These are phyloP conservation scores for Amphilophus citrinellus DNA, from an alignment of 2,113 vertebrate genomes.

Conservation along the genomic window DNA sequence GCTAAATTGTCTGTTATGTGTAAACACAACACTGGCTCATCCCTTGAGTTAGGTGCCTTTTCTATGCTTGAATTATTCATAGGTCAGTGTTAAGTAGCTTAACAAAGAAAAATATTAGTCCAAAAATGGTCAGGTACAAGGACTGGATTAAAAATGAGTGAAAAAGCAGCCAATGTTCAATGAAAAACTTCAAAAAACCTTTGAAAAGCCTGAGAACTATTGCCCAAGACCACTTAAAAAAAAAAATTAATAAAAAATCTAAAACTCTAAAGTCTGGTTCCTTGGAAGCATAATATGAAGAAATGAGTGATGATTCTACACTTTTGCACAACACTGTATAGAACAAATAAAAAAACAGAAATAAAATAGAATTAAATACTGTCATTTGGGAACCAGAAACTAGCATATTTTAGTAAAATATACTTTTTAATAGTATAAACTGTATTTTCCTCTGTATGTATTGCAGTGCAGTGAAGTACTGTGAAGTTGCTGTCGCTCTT, in stretches of 20 bases:
- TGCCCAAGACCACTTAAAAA: neutral
- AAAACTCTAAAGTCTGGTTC: neutral
- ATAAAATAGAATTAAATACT: neutral
- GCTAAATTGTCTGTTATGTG: too few relatives aligned
- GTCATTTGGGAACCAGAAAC: neutral
- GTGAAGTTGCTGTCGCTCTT: neutral
- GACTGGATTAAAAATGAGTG: neutral
- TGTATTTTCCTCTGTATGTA: fast-evolving
- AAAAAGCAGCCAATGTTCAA: neutral
- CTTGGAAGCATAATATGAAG: neutral
- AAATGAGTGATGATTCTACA: neutral
- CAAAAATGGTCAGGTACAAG: neutral
- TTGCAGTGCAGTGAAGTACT: neutral
- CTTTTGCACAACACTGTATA: neutral
- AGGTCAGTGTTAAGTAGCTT: neutral
- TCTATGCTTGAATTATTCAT: neutral
- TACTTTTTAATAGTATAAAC: neutral
- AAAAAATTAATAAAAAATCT: neutral
- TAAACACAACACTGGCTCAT: neutral
- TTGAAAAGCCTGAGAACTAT: neutral
- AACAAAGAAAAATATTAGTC: neutral
- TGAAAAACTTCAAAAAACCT: neutral
- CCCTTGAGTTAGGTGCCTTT: neutral
- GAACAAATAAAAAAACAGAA: neutral
- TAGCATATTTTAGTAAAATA: neutral